phyloP scores from a whole-genome alignment of 2,113 vertebrate genomes.

The Odocoileus hemionus region DNA sequence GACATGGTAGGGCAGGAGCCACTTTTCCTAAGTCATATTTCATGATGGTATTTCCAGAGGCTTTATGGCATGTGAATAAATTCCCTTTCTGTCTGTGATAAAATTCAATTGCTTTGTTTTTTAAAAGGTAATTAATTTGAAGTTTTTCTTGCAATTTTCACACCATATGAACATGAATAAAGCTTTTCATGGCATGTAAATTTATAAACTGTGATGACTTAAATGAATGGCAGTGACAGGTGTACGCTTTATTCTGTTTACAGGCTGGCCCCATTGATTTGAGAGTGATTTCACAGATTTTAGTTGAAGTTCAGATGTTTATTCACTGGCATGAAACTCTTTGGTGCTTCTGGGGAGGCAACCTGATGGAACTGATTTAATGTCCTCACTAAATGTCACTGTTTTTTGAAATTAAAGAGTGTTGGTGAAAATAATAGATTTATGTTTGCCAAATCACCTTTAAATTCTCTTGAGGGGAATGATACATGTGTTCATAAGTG shows the following conservation, averaged over 20 bases:
- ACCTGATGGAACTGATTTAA: background rate
- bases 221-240: slow-evolving; percentile 78
- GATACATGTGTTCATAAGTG: background rate
- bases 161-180: slow-evolving; percentile 78
- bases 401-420: background rate
- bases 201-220: slow-evolving; percentile 73
- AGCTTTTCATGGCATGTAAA: slow-evolving; percentile 78
- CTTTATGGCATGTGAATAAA: slow-evolving; percentile 70
- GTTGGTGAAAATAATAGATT: background rate
- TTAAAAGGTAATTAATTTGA: slow-evolving; percentile 78
- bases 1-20: background rate
- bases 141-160: slow-evolving; percentile 82
- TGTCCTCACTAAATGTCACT: background rate
- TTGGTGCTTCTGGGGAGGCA: background rate
- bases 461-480: background rate
- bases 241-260: slow-evolving; percentile 73
- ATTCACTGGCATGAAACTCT: background rate
- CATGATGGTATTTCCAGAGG: slow-evolving; percentile 61
- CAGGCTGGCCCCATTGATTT: slow-evolving; percentile 52
- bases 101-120: slow-evolving; percentile 77
- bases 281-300: slow-evolving; percentile 52
- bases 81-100: slow-evolving; percentile 67
- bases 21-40: slow-evolving; percentile 72
- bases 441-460: background rate
- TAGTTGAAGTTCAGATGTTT: slow-evolving; percentile 46